These are phyloP conservation scores for Megaptera novaeangliae DNA, from an alignment of 2,113 vertebrate genomes.

Conservation along the genomic window DNA sequence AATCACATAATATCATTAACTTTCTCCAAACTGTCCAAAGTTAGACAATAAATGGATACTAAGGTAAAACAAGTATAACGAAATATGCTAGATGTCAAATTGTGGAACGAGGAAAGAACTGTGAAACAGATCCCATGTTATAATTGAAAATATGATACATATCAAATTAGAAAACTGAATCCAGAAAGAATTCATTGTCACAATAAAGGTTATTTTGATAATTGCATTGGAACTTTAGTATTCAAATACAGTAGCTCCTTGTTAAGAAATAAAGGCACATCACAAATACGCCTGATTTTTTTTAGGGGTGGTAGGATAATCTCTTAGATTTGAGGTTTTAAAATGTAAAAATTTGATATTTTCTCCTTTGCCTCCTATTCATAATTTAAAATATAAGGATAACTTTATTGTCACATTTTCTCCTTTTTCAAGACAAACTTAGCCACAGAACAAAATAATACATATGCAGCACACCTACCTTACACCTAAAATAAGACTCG, in stretches of 20 bases:
- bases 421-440: conserved; percentile 38
- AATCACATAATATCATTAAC: not conserved
- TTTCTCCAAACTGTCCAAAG: not conserved
- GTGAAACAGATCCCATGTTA: not conserved
- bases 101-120: not conserved
- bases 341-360: conserved; percentile 9
- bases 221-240: not conserved
- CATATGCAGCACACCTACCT: conserved; percentile 84
- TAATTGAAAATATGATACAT: not conserved
- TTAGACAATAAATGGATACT: not conserved
- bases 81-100: not conserved
- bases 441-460: conserved; percentile 53
- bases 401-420: not conserved
- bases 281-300: not conserved
- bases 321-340: not conserved
- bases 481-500: conserved; percentile 92
- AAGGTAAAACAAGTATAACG: conserved; percentile 8
- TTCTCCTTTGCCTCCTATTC: conserved; percentile 1
- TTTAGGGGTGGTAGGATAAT: not conserved
- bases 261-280: conserved; percentile 42
- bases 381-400: not conserved
- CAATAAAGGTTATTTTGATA: conserved; percentile 14
- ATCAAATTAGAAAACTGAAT: not conserved
- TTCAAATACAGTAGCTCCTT: conserved; percentile 26
- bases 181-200: conserved; percentile 27